These are phyloP conservation scores for Idaea dimidiata DNA, from an alignment of 2,888 invertebrate species.

Conservation along the genomic window DNA sequence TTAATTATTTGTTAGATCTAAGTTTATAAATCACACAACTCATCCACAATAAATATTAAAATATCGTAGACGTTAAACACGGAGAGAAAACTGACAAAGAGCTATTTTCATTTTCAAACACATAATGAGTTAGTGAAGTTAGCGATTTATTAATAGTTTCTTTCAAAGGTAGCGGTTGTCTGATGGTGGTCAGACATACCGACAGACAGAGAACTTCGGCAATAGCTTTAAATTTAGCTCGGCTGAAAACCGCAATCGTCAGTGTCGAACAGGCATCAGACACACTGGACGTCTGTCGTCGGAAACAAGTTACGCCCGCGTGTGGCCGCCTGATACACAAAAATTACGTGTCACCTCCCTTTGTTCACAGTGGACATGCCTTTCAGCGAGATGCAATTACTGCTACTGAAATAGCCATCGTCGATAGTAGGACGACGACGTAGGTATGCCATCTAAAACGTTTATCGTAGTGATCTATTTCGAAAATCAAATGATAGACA, in stretches of 20 bases:
- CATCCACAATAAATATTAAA: not conserved
- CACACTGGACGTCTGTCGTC: conserved; percentile 70
- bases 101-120: not conserved
- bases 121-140: not conserved
- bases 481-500: conserved; percentile 71
- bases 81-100: not conserved
- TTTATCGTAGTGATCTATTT: conserved; percentile 76
- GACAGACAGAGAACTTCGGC: conserved; percentile 43
- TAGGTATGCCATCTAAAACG: conserved; percentile 70
- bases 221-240: conserved; percentile 67
- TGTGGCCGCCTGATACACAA: conserved; percentile 75
- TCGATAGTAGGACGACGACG: conserved; percentile 70
- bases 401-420: conserved; percentile 72
- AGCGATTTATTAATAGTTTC: not conserved
- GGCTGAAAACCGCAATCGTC: conserved; percentile 78
- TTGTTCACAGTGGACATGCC: conserved; percentile 80
- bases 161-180: conserved; percentile 10
- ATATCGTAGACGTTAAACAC: not conserved
- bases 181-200: conserved; percentile 27
- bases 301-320: conserved; percentile 52
- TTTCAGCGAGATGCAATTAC: conserved; percentile 80
- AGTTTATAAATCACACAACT: not conserved
- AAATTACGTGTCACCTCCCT: conserved; percentile 77
- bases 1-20: not conserved
- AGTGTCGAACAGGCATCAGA: conserved; percentile 59